Conservation (phyloP, 2,113 vertebrate species). For the Odontophorus gujanensis region DNA sequence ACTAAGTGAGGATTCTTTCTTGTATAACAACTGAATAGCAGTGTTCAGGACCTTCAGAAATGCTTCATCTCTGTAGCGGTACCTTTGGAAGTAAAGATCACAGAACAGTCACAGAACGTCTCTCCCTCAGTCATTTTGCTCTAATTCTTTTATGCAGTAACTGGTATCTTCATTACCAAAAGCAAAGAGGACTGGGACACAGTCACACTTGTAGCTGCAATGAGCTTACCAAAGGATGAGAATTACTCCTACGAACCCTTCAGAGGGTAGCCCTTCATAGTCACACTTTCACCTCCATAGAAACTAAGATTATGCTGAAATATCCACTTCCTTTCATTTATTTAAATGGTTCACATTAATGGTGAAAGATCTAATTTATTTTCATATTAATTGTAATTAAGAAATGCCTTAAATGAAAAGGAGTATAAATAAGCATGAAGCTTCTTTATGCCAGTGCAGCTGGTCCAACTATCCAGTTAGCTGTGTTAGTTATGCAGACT, state of each 20-base stretch:
- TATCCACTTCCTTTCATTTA: background rate
- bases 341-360: background rate
- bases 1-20: slow-evolving; percentile 11
- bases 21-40: slow-evolving; percentile 80
- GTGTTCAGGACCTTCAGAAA: slow-evolving; percentile 81
- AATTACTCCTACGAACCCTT: background rate
- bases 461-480: background rate
- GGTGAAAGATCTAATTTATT: background rate
- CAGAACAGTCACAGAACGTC: background rate
- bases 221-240: background rate
- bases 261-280: background rate
- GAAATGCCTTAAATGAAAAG: background rate
- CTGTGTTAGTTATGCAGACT: background rate
- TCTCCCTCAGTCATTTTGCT: background rate
- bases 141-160: background rate
- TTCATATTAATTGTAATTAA: background rate
- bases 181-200: background rate
- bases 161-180: background rate
- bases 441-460: background rate
- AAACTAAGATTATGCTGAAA: background rate
- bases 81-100: slow-evolving; percentile 74
- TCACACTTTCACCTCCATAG: background rate
- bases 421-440: background rate
- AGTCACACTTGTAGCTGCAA: background rate
- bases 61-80: slow-evolving; percentile 83